A percentile compares a stretch with the other conserved stretches of the same genome.
These are phyloP conservation scores for Lophius americanus DNA, from an alignment of 2,797 vertebrate species.

Conservation along the genomic window DNA sequence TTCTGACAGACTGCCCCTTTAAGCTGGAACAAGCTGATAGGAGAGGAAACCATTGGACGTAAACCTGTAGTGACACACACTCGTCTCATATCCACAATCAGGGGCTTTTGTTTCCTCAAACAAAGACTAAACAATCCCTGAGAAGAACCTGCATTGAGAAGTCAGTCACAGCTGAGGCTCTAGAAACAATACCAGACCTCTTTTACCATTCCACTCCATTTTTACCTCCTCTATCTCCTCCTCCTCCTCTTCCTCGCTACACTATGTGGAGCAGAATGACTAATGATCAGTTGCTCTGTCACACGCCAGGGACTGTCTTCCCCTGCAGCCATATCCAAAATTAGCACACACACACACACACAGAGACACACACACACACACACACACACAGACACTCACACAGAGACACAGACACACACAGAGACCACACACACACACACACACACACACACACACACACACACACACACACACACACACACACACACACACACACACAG, in stretches of 20 bases:
- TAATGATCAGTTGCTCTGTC: constrained; percentile 77
- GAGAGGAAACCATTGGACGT: too few species aligned
- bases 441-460: not conserved
- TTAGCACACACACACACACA: constrained; percentile 61
- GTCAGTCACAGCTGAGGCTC: not conserved
- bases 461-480: not conserved
- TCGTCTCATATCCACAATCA: too few species aligned
- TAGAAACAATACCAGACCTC: constrained; percentile 2
- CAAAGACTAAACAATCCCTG: not conserved
- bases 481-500: constrained; percentile 1
- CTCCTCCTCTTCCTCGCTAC: constrained; percentile 35
- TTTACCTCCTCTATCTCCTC: constrained; percentile 18
- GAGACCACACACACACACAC: not conserved
- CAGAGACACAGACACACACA: constrained; percentile 20
- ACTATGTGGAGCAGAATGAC: constrained; percentile 78
- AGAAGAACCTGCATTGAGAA: constrained; percentile 2
- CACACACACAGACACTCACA: not conserved
- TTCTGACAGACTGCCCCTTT: too few species aligned
- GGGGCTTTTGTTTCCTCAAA: too few species aligned
- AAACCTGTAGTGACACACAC: too few species aligned
- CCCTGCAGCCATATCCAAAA: constrained; percentile 76
- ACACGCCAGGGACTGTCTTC: constrained; percentile 71
- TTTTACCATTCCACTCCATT: constrained; percentile 3
- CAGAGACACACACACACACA: not conserved
- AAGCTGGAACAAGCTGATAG: too few species aligned